Evolutionary conservation across 2,888 invertebrate species (phyloP), one percentile per base, ranked within the genome.

Genomic region (Julus scanicus): DNA sequence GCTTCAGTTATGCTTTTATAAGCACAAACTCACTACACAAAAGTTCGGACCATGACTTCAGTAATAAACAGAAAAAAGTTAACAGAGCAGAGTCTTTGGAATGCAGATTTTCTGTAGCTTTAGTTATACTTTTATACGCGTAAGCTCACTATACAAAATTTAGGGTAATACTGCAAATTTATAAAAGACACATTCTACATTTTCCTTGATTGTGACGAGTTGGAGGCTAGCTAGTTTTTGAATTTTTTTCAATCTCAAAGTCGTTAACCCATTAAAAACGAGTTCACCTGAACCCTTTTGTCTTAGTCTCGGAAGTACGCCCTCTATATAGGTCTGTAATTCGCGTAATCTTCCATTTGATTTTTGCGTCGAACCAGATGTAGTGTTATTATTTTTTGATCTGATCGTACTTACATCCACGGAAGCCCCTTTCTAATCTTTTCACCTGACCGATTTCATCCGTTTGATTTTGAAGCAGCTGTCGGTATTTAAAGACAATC

Each of bases 351-450:
- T 80, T 80, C 37, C 80, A 80, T 80, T 80, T 37, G 80, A 37
- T 80, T 80, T 80, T 80, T 80, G 80, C 80, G 37, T 80, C 80
- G 80, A 37, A 80, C 80, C 80, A 80, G 80, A 80, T 80, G 80
- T 80, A 80, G 37, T 80, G 15, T 80, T 80, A 80, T 80, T 80
- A 80, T 37, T 53, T 80, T 80, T 80, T 37, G 80, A 80, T 80
- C 80, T 13, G 37, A 80, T 80, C 80, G 80, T 13, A 29, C 29
- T 29, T 29, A 29, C 80, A 80, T 80, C 80, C 80, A 80, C 80
- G 80, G 80, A 80, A 80, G 80, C 80, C 80, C 44, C 80, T 39
- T 80, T 80, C 37, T 80, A 80, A 80, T 80, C 80, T 80, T 80
- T 80, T 80, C 80, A 80, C 80, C 80, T 80, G 80, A 80, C 80